Evolutionary conservation across 2,113 vertebrate species (phyloP).

Genomic region (Aegypius monachus): DNA sequence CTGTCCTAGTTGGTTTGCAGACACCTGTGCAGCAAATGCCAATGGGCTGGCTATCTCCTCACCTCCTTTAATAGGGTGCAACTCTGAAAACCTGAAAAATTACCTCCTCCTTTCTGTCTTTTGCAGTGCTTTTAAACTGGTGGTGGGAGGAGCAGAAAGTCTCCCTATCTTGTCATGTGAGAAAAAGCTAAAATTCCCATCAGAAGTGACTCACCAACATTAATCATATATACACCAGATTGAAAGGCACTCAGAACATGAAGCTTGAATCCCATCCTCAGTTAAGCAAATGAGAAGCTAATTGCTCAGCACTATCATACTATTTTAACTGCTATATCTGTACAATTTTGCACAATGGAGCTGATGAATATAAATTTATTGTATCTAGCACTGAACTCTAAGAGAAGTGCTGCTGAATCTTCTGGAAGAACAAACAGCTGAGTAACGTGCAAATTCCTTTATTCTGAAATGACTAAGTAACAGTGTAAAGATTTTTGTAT

Average conservation of each 20-base stretch:
- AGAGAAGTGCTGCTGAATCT: not conserved
- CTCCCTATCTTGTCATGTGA: not conserved
- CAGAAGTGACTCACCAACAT: conserved; percentile 50
- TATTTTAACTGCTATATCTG: not conserved
- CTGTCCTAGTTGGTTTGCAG: not conserved
- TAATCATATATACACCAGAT: conserved; percentile 54
- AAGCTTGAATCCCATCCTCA: not conserved
- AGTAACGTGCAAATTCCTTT: not conserved
- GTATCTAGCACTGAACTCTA: not conserved
- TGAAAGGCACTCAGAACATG: conserved; percentile 27
- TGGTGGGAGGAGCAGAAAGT: conserved; percentile 41
- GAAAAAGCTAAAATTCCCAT: conserved; percentile 34
- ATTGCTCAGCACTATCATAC: not conserved
- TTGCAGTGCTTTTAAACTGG: not conserved
- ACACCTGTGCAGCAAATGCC: not conserved
- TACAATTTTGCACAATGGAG: not conserved
- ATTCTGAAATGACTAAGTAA: not conserved
- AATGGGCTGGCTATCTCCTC: not conserved
- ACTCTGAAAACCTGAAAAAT: not conserved
- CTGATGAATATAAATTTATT: not conserved
- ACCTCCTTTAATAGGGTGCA: not conserved
- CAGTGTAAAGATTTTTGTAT: not conserved
- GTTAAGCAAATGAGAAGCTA: conserved; percentile 32
- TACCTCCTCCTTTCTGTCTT: not conserved
- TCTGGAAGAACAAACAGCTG: not conserved